phyloP scores from a whole-genome alignment of 1,140 invertebrate genomes.

The Nephotettix cincticeps region DNA sequence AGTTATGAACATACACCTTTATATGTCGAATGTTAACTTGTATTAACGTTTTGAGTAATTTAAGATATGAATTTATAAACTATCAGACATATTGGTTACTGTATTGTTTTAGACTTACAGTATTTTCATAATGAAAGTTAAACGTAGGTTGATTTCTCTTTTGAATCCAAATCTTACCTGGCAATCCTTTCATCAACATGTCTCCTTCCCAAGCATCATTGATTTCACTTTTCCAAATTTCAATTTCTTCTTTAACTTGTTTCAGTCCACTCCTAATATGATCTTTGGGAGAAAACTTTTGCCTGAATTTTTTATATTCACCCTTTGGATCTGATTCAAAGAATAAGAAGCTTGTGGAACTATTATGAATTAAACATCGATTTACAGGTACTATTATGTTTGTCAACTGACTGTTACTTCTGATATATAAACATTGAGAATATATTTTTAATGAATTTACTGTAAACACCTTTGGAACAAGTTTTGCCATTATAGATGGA shows the following conservation, averaged over 20 bases:
- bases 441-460: background rate
- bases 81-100: background rate
- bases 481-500: no score
- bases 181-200: constrained; percentile 56
- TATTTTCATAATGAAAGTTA: background rate
- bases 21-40: background rate
- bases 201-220: constrained; percentile 61
- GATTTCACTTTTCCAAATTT: constrained; percentile 65
- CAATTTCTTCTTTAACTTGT: constrained; percentile 64
- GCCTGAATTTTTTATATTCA: constrained; percentile 55
- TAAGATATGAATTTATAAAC: background rate
- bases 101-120: background rate
- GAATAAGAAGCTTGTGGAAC: constrained; percentile 45
- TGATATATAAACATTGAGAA: no score
- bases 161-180: constrained; percentile 45
- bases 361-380: constrained; percentile 5
- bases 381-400: no score
- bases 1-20: no score
- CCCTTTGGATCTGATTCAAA: constrained; percentile 63
- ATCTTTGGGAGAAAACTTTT: constrained; percentile 50
- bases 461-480: no score
- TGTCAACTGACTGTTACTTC: no score
- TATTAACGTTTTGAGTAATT: background rate
- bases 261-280: constrained; percentile 60
- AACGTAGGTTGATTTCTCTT: background rate